These are phyloP conservation scores for Crax fasciolata DNA, from an alignment of 2,797 vertebrate species.

Conservation along the genomic window DNA sequence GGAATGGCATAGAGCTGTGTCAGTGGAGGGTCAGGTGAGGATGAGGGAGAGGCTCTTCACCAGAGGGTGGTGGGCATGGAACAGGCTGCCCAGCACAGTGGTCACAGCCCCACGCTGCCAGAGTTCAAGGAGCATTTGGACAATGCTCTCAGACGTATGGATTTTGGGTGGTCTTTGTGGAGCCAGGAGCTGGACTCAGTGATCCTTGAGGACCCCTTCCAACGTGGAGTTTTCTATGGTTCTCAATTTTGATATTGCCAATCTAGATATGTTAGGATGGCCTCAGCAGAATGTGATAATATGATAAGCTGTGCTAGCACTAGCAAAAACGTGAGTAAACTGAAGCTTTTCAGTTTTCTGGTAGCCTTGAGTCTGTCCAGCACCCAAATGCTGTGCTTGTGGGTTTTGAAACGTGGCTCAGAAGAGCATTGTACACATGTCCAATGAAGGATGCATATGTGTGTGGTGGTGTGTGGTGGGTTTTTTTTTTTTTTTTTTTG, in stretches of 20 bases:
- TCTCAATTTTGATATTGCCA: background rate
- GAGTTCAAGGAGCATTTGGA: no score
- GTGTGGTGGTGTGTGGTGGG: background rate
- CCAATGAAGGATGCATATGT: background rate
- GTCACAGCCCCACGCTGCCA: no score
- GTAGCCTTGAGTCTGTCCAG: background rate
- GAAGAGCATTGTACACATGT: fast-evolving
- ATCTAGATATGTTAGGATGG: background rate
- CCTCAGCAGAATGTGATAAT: background rate
- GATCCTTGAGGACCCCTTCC: no score
- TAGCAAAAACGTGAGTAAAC: background rate
- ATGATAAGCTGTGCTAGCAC: background rate
- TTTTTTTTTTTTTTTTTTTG: background rate
- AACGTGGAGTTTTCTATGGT: no score
- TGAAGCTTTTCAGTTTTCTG: background rate
- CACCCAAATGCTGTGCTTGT: background rate
- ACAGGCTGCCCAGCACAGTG: no score
- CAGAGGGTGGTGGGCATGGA: no score
- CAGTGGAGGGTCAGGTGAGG: no score
- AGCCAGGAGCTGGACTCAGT: no score
- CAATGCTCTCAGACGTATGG: no score
- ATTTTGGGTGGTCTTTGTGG: no score
- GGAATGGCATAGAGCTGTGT: no score
- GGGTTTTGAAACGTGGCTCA: background rate
- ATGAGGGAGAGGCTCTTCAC: no score